Conservation (phyloP, 2,113 vertebrate genomes). For the Lipophrys pholis region DNA sequence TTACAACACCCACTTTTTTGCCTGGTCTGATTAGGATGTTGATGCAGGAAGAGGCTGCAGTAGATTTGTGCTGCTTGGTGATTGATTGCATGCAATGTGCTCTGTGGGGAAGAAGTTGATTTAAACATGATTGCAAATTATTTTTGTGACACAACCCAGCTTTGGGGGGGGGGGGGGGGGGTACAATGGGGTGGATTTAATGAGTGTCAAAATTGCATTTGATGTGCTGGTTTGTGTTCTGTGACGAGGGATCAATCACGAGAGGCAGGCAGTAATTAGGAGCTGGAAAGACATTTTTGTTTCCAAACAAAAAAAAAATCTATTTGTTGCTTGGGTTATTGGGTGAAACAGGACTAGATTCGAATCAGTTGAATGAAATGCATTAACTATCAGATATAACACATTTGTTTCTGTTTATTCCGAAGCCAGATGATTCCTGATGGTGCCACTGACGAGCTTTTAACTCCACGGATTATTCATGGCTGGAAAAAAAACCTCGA, state of each 20-base stretch:
- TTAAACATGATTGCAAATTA: constrained; percentile 8
- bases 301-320: too few species aligned
- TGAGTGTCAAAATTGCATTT: too few species aligned
- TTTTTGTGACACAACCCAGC: background rate
- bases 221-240: too few species aligned
- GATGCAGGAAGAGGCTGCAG: constrained; percentile 23
- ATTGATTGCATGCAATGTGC: constrained; percentile 22
- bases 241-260: too few species aligned
- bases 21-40: constrained; percentile 8
- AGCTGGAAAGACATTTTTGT: too few species aligned
- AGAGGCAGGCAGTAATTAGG: too few species aligned
- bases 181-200: background rate
- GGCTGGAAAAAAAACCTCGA: too few species aligned
- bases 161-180: too few species aligned
- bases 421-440: constrained; percentile 14
- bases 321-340: too few species aligned
- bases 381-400: too few species aligned
- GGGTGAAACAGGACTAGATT: too few species aligned
- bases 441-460: background rate
- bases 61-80: constrained; percentile 15
- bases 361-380: too few species aligned
- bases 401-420: background rate
- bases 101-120: background rate
- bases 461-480: constrained; percentile 4
- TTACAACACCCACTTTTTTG: constrained; percentile 8